Base-by-base conservation (phyloP, 2,888 invertebrate species). In the Agrochola circellaris region DNA sequence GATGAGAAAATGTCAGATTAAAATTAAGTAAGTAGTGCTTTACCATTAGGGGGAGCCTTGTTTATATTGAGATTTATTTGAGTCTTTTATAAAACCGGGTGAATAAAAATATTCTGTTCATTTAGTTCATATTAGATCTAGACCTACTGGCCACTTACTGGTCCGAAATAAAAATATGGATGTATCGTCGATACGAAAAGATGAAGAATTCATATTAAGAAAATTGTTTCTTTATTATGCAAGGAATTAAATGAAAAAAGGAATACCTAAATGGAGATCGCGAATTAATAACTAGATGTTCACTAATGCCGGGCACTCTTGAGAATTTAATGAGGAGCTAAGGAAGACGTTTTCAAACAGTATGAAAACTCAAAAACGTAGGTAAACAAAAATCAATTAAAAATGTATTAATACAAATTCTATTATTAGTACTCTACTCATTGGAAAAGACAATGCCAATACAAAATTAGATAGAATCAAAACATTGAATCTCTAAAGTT, bases 401-500 rank as follows among this genome's bases (percentile, higher is more conserved):
- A 30, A 17, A 30, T 15, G 5, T 23, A 51, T 6, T 6, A 2
- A 11, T 23, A 23, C 0, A 17, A 58, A 67, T 34, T 67, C 6
- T 7, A 60, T 1, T 30, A 23, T 15, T 6, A 15, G 23, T 30
- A 23, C 4, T 26, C 20, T 6, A 11, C 26, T 67, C 9, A 9
- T 7, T 38, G 17, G 30, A 51, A 67, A 26, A 70, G 42, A 75
- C 73, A 75, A 75, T 61, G 48, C 42, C n/a, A 23, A 45, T 26
- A 4, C 34, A 38, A 77, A 80, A 77, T 84, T 42, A 54, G 34
- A 54, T 77, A 62, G 42, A 71, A 81, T 87, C 73, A 77, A 77
- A 75, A 87, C 61, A 87, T 70, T 73, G 67, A 48, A 77, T 77
- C 42, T 42, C 67, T 70, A 75, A 73, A 73, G 72, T 77, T 80